Evolutionary conservation across 1,140 invertebrate genomes (phyloP).

Genomic region (Eurytemora carolleeae): DNA sequence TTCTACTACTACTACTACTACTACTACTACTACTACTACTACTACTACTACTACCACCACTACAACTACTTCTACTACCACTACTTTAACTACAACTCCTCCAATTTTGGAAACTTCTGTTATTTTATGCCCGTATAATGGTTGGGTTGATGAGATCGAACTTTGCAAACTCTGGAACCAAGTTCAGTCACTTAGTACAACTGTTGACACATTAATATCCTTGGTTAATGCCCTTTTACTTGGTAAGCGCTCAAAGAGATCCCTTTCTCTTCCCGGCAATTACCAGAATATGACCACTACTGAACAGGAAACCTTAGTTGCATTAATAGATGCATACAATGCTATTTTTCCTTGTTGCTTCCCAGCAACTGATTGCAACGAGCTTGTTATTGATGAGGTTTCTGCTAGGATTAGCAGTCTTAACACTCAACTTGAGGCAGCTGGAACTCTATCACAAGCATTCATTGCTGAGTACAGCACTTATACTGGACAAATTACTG

Average conservation of each 20-base stretch:
- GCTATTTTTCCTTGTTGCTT: not conserved
- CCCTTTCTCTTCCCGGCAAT: not conserved
- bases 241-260: not conserved
- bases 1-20: not conserved
- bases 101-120: not conserved
- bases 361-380: not conserved
- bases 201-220: not conserved
- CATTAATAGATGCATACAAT: not conserved
- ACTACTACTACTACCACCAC: not conserved
- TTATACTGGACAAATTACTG: not conserved
- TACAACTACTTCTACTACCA: not conserved
- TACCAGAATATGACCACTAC: not conserved
- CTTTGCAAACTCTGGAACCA: not conserved
- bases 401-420: not conserved
- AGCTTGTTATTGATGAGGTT: not conserved
- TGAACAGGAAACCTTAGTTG: not conserved
- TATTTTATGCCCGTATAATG: not conserved
- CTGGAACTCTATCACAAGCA: not conserved
- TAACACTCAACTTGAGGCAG: not conserved
- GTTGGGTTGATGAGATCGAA: not conserved
- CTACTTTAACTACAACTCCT: not conserved
- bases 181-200: not conserved
- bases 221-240: not conserved
- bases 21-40: not conserved
- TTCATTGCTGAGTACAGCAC: not conserved